Base-by-base conservation (phyloP, 2,113 vertebrate species). In the Neolamprologus falcicula region DNA sequence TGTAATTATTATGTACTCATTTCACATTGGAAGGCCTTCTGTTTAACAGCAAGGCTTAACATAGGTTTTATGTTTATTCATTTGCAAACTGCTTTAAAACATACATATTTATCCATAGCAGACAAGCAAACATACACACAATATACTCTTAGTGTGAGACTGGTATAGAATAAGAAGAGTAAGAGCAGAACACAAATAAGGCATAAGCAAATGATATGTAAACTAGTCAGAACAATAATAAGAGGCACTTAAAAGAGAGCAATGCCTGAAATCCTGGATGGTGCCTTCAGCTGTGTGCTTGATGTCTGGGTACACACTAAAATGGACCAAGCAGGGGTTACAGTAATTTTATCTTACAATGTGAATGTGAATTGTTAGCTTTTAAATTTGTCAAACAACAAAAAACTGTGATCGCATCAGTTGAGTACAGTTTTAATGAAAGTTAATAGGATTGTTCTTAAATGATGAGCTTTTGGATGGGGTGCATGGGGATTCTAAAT, bases 1-100 rank as follows among this genome's bases (percentile, higher is more conserved):
- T 91, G 55, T 93, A 90, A 92, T 94, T 90, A 92, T 47, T 89
- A 92, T 52, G 17, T 3, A 26, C 76, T 83, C 35, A 50, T 50
- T 35, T 26, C 26, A 53, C 14, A 7, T 33, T 40, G 24, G 17
- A 68, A 55, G 3, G 28, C 24, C 37, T 80, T 83, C 11, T 66
- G 76, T 78, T 53, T 24, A 26, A 37, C 57, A 17, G 21, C 73
- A 82, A 87, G 79, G 85, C 26, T 82, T 66, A 81, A 53, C 57
- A 45, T 16, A 52, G 37, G 35, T n/a, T 82, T 24, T 12, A 17
- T 40, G 26, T 21, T 28, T 14, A n/a, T 53, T 42, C 42, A 76
- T 83, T 50, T 82, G 10, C 55, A 28, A 50, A 35, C 2, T n/a
- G 35, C 40, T 19, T 63, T 76, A 71, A 71, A 54, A 40, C 47